phyloP scores from a whole-genome alignment of 2,113 vertebrate genomes.

The Pluvialis apricaria region DNA sequence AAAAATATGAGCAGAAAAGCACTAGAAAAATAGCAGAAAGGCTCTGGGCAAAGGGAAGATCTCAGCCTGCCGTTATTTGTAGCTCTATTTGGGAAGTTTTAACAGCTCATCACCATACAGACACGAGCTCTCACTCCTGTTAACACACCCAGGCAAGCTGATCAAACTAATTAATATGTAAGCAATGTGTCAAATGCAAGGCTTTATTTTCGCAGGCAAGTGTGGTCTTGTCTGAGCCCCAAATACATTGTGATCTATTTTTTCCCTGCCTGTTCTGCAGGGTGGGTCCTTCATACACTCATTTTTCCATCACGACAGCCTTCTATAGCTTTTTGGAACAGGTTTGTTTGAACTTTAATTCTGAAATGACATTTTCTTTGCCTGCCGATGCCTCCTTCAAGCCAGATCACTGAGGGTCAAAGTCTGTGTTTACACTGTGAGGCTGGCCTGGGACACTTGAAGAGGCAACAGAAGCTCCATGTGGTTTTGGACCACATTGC shows the following conservation, averaged over 20 bases:
- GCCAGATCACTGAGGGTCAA: background rate
- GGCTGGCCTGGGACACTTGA: background rate
- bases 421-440: background rate
- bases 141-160: constrained; percentile 38
- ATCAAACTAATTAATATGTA: constrained; percentile 59
- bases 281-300: constrained; percentile 12
- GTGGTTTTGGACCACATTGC: background rate
- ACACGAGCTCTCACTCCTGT: background rate
- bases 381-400: background rate
- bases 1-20: background rate
- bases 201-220: constrained; percentile 48
- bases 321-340: constrained; percentile 21
- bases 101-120: constrained; percentile 14
- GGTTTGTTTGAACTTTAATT: background rate
- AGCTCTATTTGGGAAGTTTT: background rate
- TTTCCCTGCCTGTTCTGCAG: constrained; percentile 17
- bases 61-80: background rate
- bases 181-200: constrained; percentile 38
- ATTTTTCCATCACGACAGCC: background rate
- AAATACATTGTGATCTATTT: constrained; percentile 31
- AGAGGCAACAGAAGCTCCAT: background rate
- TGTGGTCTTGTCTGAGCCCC: constrained; percentile 38
- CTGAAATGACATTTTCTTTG: background rate
- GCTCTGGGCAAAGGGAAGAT: background rate
- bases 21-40: background rate